phyloP scores from a whole-genome alignment of 2,113 vertebrate species.

The Ovis canadensis region DNA sequence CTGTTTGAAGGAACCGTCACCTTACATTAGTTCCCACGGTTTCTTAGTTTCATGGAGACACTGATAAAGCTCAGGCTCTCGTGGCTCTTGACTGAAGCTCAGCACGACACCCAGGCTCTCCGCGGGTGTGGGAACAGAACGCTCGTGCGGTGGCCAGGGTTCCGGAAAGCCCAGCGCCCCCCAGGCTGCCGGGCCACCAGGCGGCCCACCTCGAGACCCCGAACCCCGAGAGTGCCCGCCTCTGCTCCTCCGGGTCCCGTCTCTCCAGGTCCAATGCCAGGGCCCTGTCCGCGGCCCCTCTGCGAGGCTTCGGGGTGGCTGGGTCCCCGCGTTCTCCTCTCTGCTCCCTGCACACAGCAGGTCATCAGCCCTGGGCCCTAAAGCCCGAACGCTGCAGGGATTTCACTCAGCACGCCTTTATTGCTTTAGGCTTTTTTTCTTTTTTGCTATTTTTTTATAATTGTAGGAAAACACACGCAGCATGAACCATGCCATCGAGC shows the following conservation, averaged over 20 bases:
- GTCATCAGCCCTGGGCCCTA: neutral
- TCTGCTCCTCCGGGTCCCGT: neutral
- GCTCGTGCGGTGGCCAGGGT: neutral
- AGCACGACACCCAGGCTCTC: neutral
- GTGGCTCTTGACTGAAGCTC: neutral
- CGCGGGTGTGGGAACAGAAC: neutral
- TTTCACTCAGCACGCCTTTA: neutral
- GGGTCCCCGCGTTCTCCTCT: neutral
- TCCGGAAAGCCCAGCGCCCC: neutral
- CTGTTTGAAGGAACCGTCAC: neutral
- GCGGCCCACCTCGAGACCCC: neutral
- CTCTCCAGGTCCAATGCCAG: neutral
- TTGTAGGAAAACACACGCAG: neutral
- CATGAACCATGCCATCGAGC: neutral
- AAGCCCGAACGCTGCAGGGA: neutral
- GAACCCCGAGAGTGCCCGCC: neutral
- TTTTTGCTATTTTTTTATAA: neutral
- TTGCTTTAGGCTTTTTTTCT: neutral
- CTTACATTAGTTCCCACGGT: accelerated
- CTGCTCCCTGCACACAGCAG: neutral
- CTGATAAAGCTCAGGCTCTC: neutral
- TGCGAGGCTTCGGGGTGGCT: neutral
- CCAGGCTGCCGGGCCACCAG: neutral
- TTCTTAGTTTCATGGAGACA: neutral
- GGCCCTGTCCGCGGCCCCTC: neutral